These are phyloP conservation scores for Caenorhabditis briggsae DNA, from an alignment of 1,140 invertebrate genomes.

Conservation along the genomic window DNA sequence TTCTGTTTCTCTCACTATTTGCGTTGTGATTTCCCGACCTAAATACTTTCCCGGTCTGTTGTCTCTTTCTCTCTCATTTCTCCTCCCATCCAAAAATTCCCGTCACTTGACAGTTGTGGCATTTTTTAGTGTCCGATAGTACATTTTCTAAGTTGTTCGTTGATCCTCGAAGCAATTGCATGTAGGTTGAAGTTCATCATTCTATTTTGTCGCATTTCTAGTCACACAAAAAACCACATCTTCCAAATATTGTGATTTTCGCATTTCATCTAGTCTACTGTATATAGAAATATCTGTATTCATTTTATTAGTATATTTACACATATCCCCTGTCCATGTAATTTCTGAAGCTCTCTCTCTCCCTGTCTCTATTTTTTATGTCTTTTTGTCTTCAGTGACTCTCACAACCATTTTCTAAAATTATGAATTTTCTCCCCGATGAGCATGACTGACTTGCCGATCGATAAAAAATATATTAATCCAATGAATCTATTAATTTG, in stretches of 20 bases:
- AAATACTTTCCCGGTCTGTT: background rate
- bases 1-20: conserved; percentile 56
- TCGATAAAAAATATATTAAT: conserved; percentile 18
- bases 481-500: background rate
- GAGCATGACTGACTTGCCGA: conserved; percentile 14
- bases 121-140: background rate
- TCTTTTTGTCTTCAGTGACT: background rate
- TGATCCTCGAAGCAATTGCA: too few relatives aligned
- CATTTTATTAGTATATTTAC: conserved; percentile 1
- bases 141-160: too few relatives aligned
- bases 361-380: background rate
- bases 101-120: conserved; percentile 15
- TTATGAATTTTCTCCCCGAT: background rate
- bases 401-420: background rate
- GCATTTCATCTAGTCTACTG: conserved; percentile 15
- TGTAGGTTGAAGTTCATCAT: too few relatives aligned
- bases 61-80: conserved; percentile 20
- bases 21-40: conserved; percentile 9
- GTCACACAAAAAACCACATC: background rate
- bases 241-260: background rate
- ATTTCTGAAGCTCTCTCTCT: background rate
- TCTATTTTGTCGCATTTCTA: conserved; percentile 18
- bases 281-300: conserved; percentile 10
- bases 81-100: background rate
- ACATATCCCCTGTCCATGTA: conserved; percentile 35